Conservation (phyloP, 1,140 invertebrate genomes). For the Caligus rogercresseyi region DNA sequence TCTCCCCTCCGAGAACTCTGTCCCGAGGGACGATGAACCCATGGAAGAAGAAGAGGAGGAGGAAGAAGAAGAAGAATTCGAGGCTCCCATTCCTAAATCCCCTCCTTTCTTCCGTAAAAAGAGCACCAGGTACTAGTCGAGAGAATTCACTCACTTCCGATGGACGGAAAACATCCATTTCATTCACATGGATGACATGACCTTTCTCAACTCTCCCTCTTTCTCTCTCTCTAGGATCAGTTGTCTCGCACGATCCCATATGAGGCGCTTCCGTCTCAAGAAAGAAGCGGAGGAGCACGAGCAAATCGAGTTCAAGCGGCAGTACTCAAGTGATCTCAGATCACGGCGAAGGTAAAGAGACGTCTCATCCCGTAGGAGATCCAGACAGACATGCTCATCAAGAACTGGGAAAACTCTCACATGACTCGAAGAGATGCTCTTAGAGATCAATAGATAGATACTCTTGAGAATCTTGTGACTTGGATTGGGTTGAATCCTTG, state of each 20-base stretch:
- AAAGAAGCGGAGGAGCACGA: conserved; percentile 13
- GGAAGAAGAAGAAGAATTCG: not conserved
- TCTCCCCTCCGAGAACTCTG: no score
- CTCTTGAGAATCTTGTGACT: not conserved
- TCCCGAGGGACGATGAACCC: not conserved
- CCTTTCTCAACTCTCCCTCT: no score
- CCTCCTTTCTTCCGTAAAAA: not conserved
- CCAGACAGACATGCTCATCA: no score
- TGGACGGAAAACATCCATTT: no score
- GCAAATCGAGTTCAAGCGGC: conserved; percentile 14
- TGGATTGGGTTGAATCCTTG: no score
- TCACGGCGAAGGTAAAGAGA: not conserved
- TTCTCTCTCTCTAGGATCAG: not conserved
- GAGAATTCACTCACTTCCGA: no score
- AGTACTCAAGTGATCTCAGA: conserved; percentile 12
- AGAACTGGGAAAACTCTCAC: not conserved
- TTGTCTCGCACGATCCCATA: not conserved
- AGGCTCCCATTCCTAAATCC: no score
- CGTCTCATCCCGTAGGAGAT: no score
- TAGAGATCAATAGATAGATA: not conserved
- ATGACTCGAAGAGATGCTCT: not conserved
- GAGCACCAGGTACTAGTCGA: not conserved
- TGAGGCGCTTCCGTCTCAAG: not conserved
- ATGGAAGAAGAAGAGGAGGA: not conserved
- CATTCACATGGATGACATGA: no score